Base-by-base conservation (phyloP, 2,113 vertebrate species). In the Bucco capensis region DNA sequence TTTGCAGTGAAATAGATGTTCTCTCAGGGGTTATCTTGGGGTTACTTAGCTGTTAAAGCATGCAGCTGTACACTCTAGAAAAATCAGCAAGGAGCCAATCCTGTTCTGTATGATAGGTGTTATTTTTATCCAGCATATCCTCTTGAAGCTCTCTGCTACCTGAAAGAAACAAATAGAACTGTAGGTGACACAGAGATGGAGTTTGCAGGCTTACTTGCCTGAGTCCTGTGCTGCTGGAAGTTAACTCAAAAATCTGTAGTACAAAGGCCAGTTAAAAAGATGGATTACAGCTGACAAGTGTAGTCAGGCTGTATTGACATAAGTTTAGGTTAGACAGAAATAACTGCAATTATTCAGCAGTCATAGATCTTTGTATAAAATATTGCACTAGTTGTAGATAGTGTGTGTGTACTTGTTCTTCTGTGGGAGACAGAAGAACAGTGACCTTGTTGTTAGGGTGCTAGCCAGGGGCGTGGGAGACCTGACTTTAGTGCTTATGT, bases 241-340 rank as follows among this genome's bases (percentile, higher is more conserved):
- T 72, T 38, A 72, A 81, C 79, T 73, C 77, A 83, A 84, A 94
- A 96, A 86, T 79, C 16, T 0, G 1, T 66, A 42, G 86, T 79
- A 84, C 86, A 93, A 94, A 96, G 89, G 92, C 90, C 81, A 44
- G 38, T 53, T 35, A 47, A 82, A n/a, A 94, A 96, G 96, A 96
- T 92, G 93, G 92, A 96, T 96, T 96, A 22, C 77, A 84, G 83
- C 96, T 95, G 93, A 95, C 93, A 95, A 81, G 77, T 28, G 3
- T 60, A 88, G 88, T 88, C 90, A 82, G 90, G 22, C 77, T 87
- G 58, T 96, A 94, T 90, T 95, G 95, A 96, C 95, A 93, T 72
- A 96, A 95, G 92, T 94, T 93, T 96, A 84, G 86, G 90, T 84
- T 96, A 88, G 86, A 66, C 95, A 95, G 86, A 90, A 96, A 88